These are phyloP conservation scores for Phenganax subtilis DNA, from an alignment of 92 coral and sea anemone species.

Conservation along the genomic window DNA sequence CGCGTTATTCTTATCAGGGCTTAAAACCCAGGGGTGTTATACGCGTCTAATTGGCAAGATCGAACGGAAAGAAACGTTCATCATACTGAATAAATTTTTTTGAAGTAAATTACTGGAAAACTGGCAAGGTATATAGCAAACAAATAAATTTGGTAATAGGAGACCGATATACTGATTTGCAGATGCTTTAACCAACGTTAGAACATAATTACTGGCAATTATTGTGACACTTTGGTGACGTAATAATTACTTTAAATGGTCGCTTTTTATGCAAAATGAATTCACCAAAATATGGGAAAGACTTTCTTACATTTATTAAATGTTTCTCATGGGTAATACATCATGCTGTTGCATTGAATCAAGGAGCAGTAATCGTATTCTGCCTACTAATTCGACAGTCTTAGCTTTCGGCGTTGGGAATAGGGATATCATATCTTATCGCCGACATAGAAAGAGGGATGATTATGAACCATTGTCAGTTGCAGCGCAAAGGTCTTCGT, in stretches of 20 bases:
- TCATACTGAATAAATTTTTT: no score
- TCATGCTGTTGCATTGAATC: slow-evolving; percentile 7
- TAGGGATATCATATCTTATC: not conserved
- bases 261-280: not conserved
- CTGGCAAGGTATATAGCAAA: no score
- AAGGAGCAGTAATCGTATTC: slow-evolving; percentile 4
- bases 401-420: slow-evolving; percentile 9
- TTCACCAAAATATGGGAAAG: not conserved
- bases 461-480: not conserved
- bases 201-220: no score
- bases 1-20: not conserved
- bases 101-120: no score
- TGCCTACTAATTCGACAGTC: slow-evolving; percentile 13
- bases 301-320: not conserved
- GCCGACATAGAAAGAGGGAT: not conserved
- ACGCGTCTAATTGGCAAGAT: not conserved
- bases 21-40: not conserved
- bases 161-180: no score
- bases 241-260: not conserved
- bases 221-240: not conserved
- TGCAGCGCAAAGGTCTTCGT: not conserved
- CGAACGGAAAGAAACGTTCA: not conserved
- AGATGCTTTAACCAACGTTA: no score
- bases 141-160: no score
- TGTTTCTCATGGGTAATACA: slow-evolving; percentile 11